Evolutionary conservation across 2,113 vertebrate species (phyloP), one percentile per base, ranked within the genome.

Genomic region (Platysternon megacephalum): DNA sequence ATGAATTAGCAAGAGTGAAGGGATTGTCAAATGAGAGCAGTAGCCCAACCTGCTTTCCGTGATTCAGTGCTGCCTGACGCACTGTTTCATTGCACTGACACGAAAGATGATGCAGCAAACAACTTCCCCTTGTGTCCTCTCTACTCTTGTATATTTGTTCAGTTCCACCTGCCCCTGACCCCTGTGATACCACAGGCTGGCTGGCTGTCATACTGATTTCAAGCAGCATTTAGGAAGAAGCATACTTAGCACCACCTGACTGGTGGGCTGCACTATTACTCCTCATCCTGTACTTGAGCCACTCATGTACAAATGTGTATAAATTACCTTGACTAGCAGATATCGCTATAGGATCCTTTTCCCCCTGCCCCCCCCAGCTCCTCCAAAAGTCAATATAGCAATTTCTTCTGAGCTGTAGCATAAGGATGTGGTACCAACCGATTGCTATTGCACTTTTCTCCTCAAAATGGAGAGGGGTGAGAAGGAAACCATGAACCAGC

Each of bases 131-230:
- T 2, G 72, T 51, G 29, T 0, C 0, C 2, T 83, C 85, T 8
- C 12, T 76, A 3, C 16, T 89, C 8, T 5, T n/a, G 19, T 74
- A 21, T 44, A 26, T 76, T 13, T 76, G 39, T 76, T 44, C 11
- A 44, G 11, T 76, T 44, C 46, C 28, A n/a, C 35, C 35, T 1
- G 5, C 65, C 19, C 3, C n/a, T 22, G 4, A 39, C 35, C 2
- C 8, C n/a, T 39, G 17, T 68, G n/a, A 8, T 72, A 22, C 35
- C 65, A 72, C 17, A n/a, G 61, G 8, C 87, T 0, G 0, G 0
- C 65, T 3, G 1, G 19, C 5, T 3, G 52, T 22, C 42, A 6
- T 13, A 21, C 5, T 16, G n/a, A 1, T 86, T 76, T 22, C 4
- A 48, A 74, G 16, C 5, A 72, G 82, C 29, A 5, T 48, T 6